Evolutionary conservation across 2,888 invertebrate species (phyloP).

Genomic region (Brachypterus glaber): DNA sequence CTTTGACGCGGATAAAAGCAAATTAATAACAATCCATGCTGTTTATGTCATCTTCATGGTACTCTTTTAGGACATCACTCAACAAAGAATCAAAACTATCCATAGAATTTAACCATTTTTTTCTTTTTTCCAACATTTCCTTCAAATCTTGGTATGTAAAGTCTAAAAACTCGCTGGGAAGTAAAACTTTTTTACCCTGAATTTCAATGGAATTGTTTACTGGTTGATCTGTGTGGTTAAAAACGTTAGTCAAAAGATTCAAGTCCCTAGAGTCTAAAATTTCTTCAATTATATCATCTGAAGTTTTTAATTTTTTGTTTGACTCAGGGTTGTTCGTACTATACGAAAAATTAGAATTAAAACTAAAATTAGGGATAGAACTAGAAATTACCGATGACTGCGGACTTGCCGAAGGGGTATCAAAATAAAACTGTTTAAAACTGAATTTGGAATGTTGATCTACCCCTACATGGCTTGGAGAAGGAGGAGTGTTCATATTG

Average conservation of each 20-base stretch:
- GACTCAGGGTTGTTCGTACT: not conserved
- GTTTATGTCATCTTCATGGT: constrained; percentile 51
- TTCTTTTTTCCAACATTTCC: constrained; percentile 49
- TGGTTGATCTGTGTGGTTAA: constrained; percentile 39
- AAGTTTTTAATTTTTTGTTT: constrained; percentile 21
- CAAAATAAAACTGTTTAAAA: no score
- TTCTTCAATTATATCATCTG: constrained; percentile 54
- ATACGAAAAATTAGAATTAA: not conserved
- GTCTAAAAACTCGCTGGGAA: constrained; percentile 53
- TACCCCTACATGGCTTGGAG: constrained; percentile 9
- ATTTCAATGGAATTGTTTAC: constrained; percentile 18
- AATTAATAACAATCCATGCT: constrained; percentile 61
- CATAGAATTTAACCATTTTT: constrained; percentile 58
- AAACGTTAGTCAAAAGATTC: constrained; percentile 52
- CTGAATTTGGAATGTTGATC: constrained; percentile 7
- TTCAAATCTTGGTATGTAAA: constrained; percentile 53
- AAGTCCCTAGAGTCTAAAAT: constrained; percentile 55
- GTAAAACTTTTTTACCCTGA: constrained; percentile 38
- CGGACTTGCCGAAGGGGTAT: constrained; percentile 7
- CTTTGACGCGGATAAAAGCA: no score
- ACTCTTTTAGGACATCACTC: constrained; percentile 62
- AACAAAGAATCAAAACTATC: constrained; percentile 59
- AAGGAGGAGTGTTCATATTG: constrained; percentile 21
- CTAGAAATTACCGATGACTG: not conserved
- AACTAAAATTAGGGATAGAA: not conserved